Conservation (phyloP, 2,113 vertebrate species). For the Lates calcarifer region DNA sequence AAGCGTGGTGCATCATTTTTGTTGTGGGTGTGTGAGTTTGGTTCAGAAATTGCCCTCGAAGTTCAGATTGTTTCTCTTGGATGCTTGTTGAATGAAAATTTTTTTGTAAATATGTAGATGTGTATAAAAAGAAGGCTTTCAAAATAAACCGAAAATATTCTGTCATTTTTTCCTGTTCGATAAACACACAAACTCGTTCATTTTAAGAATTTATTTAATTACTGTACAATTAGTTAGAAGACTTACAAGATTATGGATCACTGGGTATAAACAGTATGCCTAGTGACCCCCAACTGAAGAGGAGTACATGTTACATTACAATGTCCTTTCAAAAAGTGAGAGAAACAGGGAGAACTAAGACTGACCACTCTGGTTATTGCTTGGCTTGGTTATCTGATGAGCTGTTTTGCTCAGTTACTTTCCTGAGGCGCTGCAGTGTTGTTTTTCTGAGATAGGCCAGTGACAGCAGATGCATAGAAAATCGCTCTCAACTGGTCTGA, state of each 20-base stretch:
- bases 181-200: neutral
- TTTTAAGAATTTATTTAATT: conserved; percentile 34
- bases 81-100: conserved; percentile 63
- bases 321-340: too few relatives aligned
- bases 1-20: conserved; percentile 62
- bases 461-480: neutral
- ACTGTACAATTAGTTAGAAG: neutral
- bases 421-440: neutral
- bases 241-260: too few relatives aligned
- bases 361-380: neutral
- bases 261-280: neutral
- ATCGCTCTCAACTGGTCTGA: neutral
- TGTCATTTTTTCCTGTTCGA: neutral
- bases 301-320: too few relatives aligned
- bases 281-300: neutral
- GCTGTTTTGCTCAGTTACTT: neutral
- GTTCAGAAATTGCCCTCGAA: conserved; percentile 47
- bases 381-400: too few relatives aligned
- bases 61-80: conserved; percentile 54
- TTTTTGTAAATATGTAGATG: conserved; percentile 87
- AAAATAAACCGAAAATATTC: conserved; percentile 73
- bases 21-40: conserved; percentile 63
- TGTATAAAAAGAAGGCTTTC: conserved; percentile 82
- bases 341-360: too few relatives aligned
- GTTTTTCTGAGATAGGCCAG: neutral